These are phyloP conservation scores for Adelges cooleyi DNA, from an alignment of 1,140 invertebrate species.

Conservation along the genomic window DNA sequence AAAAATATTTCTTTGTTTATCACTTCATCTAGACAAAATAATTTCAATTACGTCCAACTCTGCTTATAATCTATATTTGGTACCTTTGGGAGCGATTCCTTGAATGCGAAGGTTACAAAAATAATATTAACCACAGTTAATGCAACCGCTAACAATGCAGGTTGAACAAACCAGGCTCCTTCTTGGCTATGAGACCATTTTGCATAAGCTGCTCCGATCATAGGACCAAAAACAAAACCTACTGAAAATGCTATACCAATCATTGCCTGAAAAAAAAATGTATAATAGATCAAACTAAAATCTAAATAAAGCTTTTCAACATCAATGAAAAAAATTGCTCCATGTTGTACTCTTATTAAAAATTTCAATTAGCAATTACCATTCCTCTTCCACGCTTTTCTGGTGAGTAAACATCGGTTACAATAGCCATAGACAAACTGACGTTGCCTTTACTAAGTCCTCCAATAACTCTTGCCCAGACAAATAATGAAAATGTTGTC, in stretches of 20 bases:
- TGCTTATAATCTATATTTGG: conserved; percentile 32
- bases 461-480: conserved; percentile 82
- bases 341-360: no score
- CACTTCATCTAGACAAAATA: neutral
- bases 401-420: conserved; percentile 78
- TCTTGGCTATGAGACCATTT: conserved; percentile 48
- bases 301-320: no score
- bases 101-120: conserved; percentile 61
- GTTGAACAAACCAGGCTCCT: conserved; percentile 65
- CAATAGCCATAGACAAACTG: conserved; percentile 86
- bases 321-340: no score
- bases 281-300: no score
- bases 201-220: conserved; percentile 87
- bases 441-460: conserved; percentile 96
- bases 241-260: conserved; percentile 95
- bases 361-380: no score
- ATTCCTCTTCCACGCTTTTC: conserved; percentile 82
- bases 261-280: conserved; percentile 65
- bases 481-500: conserved; percentile 79
- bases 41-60: neutral
- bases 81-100: conserved; percentile 73
- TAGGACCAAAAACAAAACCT: conserved; percentile 90
- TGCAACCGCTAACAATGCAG: conserved; percentile 73
- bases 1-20: no score
- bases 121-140: conserved; percentile 67